These are phyloP conservation scores for Lingula anatina DNA, from an alignment of 2,888 invertebrate species.

Conservation along the genomic window DNA sequence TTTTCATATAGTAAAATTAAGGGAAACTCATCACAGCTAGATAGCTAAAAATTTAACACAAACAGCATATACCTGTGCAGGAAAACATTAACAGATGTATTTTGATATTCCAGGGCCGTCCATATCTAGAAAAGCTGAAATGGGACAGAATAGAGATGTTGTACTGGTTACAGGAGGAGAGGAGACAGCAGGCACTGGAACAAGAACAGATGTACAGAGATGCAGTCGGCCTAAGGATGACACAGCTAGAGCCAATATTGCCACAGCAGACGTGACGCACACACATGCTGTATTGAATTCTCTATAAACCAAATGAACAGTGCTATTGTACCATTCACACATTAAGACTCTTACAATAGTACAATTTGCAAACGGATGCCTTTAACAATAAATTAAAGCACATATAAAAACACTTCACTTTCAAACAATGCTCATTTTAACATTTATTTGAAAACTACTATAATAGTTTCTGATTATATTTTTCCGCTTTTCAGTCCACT, in stretches of 20 bases:
- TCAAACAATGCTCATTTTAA: too few species aligned
- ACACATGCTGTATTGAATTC: too few species aligned
- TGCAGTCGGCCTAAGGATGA: conserved; percentile 20
- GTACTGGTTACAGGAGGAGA: conserved; percentile 51
- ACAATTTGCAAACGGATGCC: too few species aligned
- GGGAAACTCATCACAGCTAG: not conserved
- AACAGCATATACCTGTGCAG: not conserved
- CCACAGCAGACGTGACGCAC: too few species aligned
- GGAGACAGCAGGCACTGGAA: conserved; percentile 40
- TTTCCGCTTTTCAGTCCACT: too few species aligned
- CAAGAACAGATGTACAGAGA: conserved; percentile 28
- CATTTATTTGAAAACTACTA: too few species aligned
- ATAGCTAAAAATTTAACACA: not conserved
- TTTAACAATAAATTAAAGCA: too few species aligned
- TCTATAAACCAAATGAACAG: too few species aligned
- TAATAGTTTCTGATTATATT: too few species aligned
- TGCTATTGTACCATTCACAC: too few species aligned
- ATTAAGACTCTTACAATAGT: too few species aligned
- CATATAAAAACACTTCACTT: too few species aligned
- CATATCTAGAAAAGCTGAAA: conserved; percentile 51
- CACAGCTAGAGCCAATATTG: conserved; percentile 16
- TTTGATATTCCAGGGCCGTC: conserved; percentile 35
- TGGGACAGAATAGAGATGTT: conserved; percentile 52
- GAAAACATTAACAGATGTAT: not conserved
- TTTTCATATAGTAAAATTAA: not conserved